Percentiles rank a stretch among this genome's conserved stretches.
Evolutionary conservation across 2,113 vertebrate genomes (phyloP).

Genomic region (Haliaeetus leucogaster): DNA sequence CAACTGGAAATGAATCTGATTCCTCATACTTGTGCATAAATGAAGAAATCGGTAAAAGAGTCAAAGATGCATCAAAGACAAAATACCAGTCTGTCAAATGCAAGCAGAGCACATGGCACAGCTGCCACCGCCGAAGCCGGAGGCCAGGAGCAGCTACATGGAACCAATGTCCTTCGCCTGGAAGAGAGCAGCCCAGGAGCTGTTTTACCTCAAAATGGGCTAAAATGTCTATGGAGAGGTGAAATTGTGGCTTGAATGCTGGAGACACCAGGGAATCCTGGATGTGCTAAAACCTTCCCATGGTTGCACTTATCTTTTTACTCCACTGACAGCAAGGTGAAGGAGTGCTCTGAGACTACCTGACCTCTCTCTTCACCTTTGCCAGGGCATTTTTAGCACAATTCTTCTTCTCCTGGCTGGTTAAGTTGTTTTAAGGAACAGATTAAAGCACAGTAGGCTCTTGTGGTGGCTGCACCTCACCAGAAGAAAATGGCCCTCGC

Average conservation of each 20-base stretch:
- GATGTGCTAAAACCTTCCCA: neutral
- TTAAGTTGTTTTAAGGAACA: neutral
- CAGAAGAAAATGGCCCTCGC: neutral
- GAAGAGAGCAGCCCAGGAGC: neutral
- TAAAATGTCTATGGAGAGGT: neutral
- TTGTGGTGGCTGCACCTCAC: neutral
- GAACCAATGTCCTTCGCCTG: neutral
- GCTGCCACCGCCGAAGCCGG: rapidly evolving
- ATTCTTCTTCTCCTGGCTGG: neutral
- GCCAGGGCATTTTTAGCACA: neutral
- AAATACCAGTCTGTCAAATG: neutral
- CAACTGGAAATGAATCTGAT: neutral
- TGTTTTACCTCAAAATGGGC: neutral
- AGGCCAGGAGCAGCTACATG: neutral
- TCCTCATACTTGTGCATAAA: neutral
- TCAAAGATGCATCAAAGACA: neutral
- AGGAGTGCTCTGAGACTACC: neutral
- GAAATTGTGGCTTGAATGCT: neutral
- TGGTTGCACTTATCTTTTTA: neutral
- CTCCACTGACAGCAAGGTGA: neutral
- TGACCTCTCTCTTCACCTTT: neutral
- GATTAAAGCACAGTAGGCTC: neutral
- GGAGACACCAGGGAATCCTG: neutral
- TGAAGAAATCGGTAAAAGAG: neutral
- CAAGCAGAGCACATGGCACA: neutral